Percentiles rank a stretch among this genome's conserved stretches.
phyloP scores from a whole-genome alignment of 2,797 vertebrate species.

The Thamnophis elegans region DNA sequence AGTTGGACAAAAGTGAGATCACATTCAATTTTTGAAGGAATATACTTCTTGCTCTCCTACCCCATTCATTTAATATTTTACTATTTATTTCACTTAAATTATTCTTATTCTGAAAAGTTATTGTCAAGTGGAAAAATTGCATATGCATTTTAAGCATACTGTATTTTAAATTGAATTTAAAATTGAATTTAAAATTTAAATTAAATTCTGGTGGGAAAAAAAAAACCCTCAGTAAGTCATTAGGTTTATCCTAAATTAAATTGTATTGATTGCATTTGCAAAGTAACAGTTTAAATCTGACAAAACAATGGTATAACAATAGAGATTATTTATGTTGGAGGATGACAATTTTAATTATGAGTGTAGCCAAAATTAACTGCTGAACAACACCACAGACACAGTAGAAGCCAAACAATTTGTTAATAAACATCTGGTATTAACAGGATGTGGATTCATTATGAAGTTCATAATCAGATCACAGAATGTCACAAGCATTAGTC shows the following conservation, averaged over 20 bases:
- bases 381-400: background rate
- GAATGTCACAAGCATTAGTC: conserved; percentile 14
- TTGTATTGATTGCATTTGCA: background rate
- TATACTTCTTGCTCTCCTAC: background rate
- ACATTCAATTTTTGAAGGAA: background rate
- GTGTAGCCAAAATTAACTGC: background rate
- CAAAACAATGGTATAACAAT: background rate
- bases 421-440: conserved; percentile 37
- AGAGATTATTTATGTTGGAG: background rate
- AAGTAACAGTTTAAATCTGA: background rate
- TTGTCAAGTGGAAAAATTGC: background rate
- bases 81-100: background rate
- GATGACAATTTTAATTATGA: background rate
- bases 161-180: background rate
- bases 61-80: background rate
- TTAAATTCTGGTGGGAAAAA: background rate
- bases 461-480: conserved; percentile 20
- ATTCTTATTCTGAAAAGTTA: background rate
- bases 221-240: background rate
- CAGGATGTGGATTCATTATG: conserved; percentile 13
- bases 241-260: background rate
- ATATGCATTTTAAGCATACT: background rate
- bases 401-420: conserved; percentile 12
- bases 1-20: background rate
- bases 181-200: no score